Base-by-base conservation (phyloP, 1,140 invertebrate genomes). In the Calliphora vicina region DNA sequence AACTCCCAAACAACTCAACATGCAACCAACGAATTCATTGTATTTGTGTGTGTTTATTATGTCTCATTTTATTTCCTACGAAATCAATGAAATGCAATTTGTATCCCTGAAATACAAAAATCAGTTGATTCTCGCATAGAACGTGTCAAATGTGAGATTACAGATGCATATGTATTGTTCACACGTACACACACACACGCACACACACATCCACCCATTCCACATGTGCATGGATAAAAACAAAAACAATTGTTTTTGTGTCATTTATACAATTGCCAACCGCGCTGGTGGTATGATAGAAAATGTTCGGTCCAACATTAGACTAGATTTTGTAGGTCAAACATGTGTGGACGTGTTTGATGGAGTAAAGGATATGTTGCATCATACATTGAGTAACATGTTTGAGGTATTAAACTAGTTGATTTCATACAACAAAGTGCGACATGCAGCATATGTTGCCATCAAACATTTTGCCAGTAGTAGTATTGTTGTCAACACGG, bases 121-220 rank as follows among this genome's bases (percentile, higher is more conserved):
- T 67, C 20, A n/a, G 23, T 50, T 17, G 45, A 67, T 20, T 20
- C 61, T 23, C 23, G 61, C 61, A 23, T 20, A 67, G 61, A 67
- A 67, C 61, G 61, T 67, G 61, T 67, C 61, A 67, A 67, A 67
- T 67, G 20, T 67, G 61, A 67, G 61, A 67, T 67, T 67, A 67
- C 61, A 12, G 61, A 20, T 67, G 61, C 23, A 20, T 57, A 13
- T 17, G 50, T 17, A 57, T 57, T 57, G 50, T 57, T 57, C n/a
- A n/a, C n/a, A 57, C 13, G 17, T 13, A 57, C 50, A 57, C 50
- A 57, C 50, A 57, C 6, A n/a, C 15, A 35, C 13, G 17, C 45
- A 57, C 50, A 57, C 50, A 57, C 50, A 57, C 6, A n/a, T n/a
- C n/a, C n/a, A n/a, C n/a, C 15, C 6, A 35, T 8, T 8, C 10